Evolutionary conservation across 2,888 invertebrate species (phyloP), one percentile per base, ranked within the genome.

Genomic region (Tyria jacobaeae): DNA sequence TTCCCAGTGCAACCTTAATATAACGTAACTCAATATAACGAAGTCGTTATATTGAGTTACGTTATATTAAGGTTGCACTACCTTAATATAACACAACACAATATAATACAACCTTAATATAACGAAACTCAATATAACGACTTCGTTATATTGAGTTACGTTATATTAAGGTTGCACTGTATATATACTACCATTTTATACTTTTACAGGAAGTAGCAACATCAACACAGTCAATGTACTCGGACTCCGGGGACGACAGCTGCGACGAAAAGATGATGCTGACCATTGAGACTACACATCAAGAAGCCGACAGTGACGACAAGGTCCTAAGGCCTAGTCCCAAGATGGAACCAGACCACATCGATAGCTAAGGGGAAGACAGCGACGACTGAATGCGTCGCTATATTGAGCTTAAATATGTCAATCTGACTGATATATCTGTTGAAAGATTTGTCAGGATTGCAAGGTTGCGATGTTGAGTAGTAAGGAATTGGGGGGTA

Each of bases 241-340:
- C 96, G 0, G 96, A 96, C 76, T 96, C 96, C 64, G 95, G 96
- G 73, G 95, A 95, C 58, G 95, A 95, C 81, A 96, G 96, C 70
- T 95, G 95, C 72, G 96, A 96, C 74, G 96, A 96, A 75, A 96
- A 97, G 85, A 96, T 97, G 95, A 96, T 97, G 94, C 95, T 96
- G 7, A 96, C 96, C 7, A 95, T 96, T 55, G 92, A 92, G 65
- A 96, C 96, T 0, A 88, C 91, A n/a, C 96, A 95, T 72, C 94
- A 96, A 5, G 96, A 96, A 0, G 92, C 90, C 12, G 96, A 96
- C 58, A 92, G 86, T 14, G 90, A 95, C 0, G 95, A 91, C 61
- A 90, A 94, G 59, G 79, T 92, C 44, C 87, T 90, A 83, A 84
- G 89, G 27, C 87, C 89, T 15, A 86, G 84, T 1, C 75, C 85